Evolutionary conservation across 1,140 invertebrate genomes (phyloP).

Genomic region (Chionoecetes opilio): DNA sequence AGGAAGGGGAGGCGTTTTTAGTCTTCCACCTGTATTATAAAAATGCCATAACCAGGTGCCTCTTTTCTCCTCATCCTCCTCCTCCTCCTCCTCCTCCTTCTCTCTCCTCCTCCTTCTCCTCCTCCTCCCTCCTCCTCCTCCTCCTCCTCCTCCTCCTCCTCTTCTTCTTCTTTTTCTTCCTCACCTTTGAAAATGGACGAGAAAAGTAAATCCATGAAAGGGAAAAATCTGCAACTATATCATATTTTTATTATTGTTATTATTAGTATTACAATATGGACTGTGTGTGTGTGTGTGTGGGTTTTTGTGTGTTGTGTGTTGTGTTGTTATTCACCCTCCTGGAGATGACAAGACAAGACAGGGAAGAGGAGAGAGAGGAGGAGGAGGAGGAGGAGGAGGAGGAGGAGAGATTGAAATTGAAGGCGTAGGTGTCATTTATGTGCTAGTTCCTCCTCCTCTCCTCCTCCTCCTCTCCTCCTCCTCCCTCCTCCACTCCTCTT

Average conservation of each 20-base stretch:
- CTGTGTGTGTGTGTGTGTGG: neutral
- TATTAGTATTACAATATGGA: too few relatives aligned
- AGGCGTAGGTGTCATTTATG: neutral
- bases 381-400: neutral
- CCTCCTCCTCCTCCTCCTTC: slow-evolving; percentile 4
- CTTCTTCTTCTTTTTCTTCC: too few relatives aligned
- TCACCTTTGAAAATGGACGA: neutral
- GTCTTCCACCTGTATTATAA: neutral
- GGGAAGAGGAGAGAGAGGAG: neutral
- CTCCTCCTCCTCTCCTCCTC: slow-evolving; percentile 16
- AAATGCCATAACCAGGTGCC: slow-evolving; percentile 1
- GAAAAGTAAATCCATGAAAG: neutral
- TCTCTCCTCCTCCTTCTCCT: slow-evolving; percentile 10
- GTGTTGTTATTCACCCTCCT: neutral
- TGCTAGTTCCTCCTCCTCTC: neutral
- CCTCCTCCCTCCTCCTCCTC: neutral
- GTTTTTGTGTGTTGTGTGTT: slow-evolving; percentile 7
- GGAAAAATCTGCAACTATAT: too few relatives aligned
- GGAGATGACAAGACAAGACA: neutral
- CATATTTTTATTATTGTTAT: neutral
- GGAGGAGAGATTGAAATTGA: neutral
- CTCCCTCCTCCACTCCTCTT: neutral
- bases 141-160: neutral
- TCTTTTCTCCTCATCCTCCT: neutral
- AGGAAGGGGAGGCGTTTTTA: neutral